Base-by-base conservation (phyloP, 2,888 invertebrate species). In the Crematogaster levior region DNA sequence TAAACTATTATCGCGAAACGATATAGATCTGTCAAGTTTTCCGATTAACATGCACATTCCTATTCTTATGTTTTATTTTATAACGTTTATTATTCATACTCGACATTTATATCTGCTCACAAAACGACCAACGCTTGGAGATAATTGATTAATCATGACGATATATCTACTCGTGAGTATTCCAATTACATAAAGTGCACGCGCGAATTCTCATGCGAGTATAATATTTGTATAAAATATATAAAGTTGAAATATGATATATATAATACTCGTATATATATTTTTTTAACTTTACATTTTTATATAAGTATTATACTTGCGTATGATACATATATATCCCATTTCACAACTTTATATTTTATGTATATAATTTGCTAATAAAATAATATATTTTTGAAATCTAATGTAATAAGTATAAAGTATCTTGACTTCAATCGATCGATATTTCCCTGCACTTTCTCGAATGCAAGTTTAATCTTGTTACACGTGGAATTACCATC, bases 381-480 rank as follows among this genome's bases (percentile, higher is more conserved):
- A 68, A 7, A 51, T 51, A 63, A 40, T 68, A n/a, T n/a, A n/a
- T n/a, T 68, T 66, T 34, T 34, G 1, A 5, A 18, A 34, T 37
- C 10, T 7, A 21, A n/a, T 27, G 5, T 12, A 3, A 27, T 24
- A 40, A 12, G n/a, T n/a, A n/a, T 43, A 1, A 51, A 79, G 18
- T 24, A 3, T 74, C 48, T 74, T 30, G 21, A 30, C 12, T 46
- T 70, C 15, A 51, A n/a, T 4, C 27, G 5, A 37, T n/a, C 53
- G 40, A 34, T 73, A 46, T 46, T 72, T 12, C 48, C 12, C 37
- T 37, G 9, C 21, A 72, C 40, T 58, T 58, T 34, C 18, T 34
- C 21, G 27, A 46, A 53, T 30, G 81, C 81, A 81, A 81, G 81
- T 79, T 79, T 51, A 81, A 81, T 81, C 79, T 79, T 40, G 81